A percentile compares a stretch with the other conserved stretches of the same genome.
phyloP scores from a whole-genome alignment of 2,797 vertebrate species.

The Xiphorhynchus erythropygius region DNA sequence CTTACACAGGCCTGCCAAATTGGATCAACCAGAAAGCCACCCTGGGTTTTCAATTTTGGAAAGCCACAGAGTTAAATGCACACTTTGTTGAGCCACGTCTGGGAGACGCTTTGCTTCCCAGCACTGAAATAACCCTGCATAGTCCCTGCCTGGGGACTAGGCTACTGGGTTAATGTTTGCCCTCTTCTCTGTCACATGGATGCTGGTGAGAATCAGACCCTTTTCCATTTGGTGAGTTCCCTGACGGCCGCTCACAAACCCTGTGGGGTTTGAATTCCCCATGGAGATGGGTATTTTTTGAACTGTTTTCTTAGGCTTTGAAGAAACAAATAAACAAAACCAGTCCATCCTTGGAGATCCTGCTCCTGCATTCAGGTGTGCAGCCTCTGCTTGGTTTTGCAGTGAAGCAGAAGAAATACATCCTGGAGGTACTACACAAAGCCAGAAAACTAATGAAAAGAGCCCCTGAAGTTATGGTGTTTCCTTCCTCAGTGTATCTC shows the following conservation, averaged over 20 bases:
- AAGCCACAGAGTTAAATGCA: not conserved
- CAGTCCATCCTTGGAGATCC: not conserved
- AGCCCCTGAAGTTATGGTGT: not conserved
- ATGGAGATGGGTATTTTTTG: not conserved
- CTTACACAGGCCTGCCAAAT: not conserved
- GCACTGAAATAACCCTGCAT: not conserved
- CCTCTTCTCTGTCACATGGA: not conserved
- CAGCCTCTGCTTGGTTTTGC: not conserved
- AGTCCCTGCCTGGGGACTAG: not conserved
- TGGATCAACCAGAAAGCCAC: not conserved
- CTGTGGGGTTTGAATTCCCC: not conserved
- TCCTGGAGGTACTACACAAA: constrained; percentile 1
- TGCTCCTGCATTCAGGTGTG: not conserved
- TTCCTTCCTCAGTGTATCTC: not conserved
- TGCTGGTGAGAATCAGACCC: not conserved
- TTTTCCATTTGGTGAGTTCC: not conserved
- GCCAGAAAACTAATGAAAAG: constrained; percentile 7
- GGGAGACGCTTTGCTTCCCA: not conserved
- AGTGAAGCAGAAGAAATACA: not conserved
- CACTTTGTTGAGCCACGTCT: rapidly evolving
- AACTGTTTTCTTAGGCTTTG: not conserved
- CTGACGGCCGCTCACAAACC: not conserved
- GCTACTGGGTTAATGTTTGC: not conserved
- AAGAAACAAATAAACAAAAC: not conserved
- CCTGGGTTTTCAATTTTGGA: not conserved